Conservation (phyloP, 2,797 vertebrate species). For the Sebastes diploproa region DNA sequence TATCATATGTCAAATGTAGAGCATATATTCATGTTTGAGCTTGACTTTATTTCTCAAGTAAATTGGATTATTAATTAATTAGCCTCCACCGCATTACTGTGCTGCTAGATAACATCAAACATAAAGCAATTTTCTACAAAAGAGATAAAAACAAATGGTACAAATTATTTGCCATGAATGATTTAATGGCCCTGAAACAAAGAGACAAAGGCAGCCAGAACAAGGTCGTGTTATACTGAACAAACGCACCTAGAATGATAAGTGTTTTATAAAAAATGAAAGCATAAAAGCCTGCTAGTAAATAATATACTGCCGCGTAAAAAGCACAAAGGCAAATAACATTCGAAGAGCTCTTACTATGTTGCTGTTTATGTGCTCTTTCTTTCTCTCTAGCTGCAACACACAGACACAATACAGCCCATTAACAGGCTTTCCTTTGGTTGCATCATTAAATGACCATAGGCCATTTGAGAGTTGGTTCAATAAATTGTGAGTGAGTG, state of each 20-base stretch:
- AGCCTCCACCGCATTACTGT: background rate
- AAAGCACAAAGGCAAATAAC: constrained; percentile 23
- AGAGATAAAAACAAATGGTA: background rate
- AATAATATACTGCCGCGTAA: constrained; percentile 2
- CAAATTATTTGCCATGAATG: constrained; percentile 5
- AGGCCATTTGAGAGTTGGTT: constrained; percentile 41
- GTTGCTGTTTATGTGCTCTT: background rate
- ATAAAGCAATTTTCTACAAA: background rate
- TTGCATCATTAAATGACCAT: constrained; percentile 67
- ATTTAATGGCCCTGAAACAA: background rate
- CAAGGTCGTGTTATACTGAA: constrained; percentile 8
- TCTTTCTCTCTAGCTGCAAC: background rate
- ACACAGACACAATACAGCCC: constrained; percentile 6
- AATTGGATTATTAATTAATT: constrained; percentile 3
- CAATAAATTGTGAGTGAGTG: constrained; percentile 25
- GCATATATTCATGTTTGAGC: background rate
- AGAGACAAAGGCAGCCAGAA: constrained; percentile 8
- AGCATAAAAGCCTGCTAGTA: constrained; percentile 8
- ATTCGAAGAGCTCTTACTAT: constrained; percentile 11
- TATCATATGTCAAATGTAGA: background rate
- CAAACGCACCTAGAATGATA: background rate
- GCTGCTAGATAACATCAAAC: background rate
- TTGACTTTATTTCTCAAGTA: background rate
- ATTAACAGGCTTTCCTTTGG: constrained; percentile 52
- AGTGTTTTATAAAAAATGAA: constrained; percentile 4